Evolutionary conservation across 2,797 vertebrate genomes (phyloP).

Genomic region (Peromyscus eremicus): DNA sequence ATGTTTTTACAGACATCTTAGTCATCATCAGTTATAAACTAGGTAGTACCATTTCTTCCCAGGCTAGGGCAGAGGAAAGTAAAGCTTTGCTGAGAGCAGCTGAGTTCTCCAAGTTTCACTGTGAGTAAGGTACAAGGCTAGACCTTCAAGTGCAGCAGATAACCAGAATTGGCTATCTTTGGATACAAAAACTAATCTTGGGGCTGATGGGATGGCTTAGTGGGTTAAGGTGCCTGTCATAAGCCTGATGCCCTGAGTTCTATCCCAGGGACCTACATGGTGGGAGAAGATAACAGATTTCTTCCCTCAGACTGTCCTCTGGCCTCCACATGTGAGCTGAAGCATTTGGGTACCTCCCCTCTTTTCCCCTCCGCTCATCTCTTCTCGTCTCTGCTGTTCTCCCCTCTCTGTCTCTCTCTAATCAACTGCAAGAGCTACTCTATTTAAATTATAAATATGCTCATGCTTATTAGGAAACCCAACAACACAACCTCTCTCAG

Average conservation of each 20-base stretch:
- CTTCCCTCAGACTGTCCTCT: neutral
- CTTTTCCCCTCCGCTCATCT: neutral
- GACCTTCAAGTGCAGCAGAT: neutral
- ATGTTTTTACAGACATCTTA: neutral
- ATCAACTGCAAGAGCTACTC: neutral
- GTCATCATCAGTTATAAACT: neutral
- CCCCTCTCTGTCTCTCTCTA: neutral
- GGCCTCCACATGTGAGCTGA: neutral
- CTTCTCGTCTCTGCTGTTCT: rapidly evolving
- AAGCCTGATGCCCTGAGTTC: neutral
- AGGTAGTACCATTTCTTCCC: neutral
- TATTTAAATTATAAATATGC: neutral
- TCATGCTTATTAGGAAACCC: neutral
- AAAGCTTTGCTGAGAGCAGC: neutral
- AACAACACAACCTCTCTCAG: neutral
- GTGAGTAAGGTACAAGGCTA: neutral
- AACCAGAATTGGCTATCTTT: neutral
- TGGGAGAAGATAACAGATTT: neutral
- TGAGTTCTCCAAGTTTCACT: neutral
- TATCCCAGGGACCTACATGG: neutral
- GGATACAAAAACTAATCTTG: neutral
- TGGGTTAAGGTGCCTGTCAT: neutral
- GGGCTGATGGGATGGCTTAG: neutral
- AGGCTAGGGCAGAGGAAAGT: neutral
- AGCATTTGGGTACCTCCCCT: neutral